Evolutionary conservation across 1,140 invertebrate species (phyloP).

Genomic region (Oryctes rhinoceros): DNA sequence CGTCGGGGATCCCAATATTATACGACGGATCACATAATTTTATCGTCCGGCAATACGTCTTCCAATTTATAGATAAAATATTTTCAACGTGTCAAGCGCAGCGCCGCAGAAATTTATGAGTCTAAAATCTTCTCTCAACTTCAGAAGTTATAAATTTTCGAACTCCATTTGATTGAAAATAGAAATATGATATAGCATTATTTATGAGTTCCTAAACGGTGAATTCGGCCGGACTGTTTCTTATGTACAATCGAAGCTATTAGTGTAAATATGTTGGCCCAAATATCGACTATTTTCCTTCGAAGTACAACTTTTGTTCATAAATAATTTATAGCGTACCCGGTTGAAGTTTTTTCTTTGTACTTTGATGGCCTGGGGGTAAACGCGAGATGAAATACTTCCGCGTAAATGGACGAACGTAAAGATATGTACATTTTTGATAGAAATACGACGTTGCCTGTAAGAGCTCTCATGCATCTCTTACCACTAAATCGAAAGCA

Average conservation of each 20-base stretch:
- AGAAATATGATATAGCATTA: conserved; percentile 19
- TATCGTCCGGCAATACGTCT: neutral
- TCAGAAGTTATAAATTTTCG: conserved; percentile 4
- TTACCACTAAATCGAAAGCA: too few relatives aligned
- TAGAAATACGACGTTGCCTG: too few relatives aligned
- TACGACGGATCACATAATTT: too few relatives aligned
- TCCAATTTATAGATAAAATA: conserved; percentile 19
- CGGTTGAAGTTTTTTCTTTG: neutral
- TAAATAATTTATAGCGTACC: conserved; percentile 7
- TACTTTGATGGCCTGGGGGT: neutral
- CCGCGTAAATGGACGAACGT: too few relatives aligned
- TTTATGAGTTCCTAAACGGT: conserved; percentile 4
- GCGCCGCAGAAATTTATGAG: neutral
- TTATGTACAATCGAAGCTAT: neutral
- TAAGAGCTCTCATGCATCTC: too few relatives aligned
- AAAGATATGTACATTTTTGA: too few relatives aligned
- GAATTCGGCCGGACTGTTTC: neutral
- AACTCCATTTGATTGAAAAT: conserved; percentile 13
- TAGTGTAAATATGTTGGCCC: neutral
- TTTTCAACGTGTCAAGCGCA: neutral
- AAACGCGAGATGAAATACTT: neutral
- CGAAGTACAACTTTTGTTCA: neutral
- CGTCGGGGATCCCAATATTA: too few relatives aligned
- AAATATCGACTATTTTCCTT: neutral
- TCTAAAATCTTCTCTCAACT: conserved; percentile 5